Base-by-base conservation (phyloP, 2,888 invertebrate species). In the Ectemnius continuus region DNA sequence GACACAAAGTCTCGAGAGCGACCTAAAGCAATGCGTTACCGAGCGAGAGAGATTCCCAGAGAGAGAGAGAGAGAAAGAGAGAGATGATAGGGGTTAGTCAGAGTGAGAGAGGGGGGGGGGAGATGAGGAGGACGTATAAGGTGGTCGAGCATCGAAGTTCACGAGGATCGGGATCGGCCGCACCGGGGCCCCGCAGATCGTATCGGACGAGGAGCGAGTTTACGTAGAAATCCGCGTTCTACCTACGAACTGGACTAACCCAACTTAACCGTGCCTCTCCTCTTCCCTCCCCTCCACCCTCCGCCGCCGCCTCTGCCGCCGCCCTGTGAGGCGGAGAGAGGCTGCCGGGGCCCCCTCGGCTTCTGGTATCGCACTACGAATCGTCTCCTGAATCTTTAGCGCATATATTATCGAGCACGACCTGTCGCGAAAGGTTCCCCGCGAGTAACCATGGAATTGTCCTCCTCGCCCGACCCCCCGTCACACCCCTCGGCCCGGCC, bases 311-410 rank as follows among this genome's bases (percentile, higher is more conserved):
- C n/a, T n/a, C n/a, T n/a, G n/a, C n/a, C n/a, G n/a, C n/a, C n/a
- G n/a, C n/a, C n/a, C n/a, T n/a, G n/a, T n/a, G n/a, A n/a, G 36
- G 36, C 11, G 67, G 73, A 76, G 75, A 23, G 23, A 2, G 1
- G 28, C 36, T 80, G 79, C 78, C 80, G 69, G 23, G 23, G 79
- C 62, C 80, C 81, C 80, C 75, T 83, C 73, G 83, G 85, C 84
- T 84, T 79, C 87, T 85, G 89, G 88, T 89, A 90, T 89, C 89
- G 89, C 89, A 87, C 89, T 86, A 84, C 85, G 87, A 89, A 89
- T 89, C 89, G 87, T 86, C 85, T 86, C 86, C 86, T 85, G 88
- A 85, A 88, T 87, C 87, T 86, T 86, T 76, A 84, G 83, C 85
- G 89, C 88, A 88, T 89, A 89, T 85, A 88, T 88, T 88, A 88